phyloP scores from a whole-genome alignment of 2,113 vertebrate species.

The Phyllostomus hastatus region DNA sequence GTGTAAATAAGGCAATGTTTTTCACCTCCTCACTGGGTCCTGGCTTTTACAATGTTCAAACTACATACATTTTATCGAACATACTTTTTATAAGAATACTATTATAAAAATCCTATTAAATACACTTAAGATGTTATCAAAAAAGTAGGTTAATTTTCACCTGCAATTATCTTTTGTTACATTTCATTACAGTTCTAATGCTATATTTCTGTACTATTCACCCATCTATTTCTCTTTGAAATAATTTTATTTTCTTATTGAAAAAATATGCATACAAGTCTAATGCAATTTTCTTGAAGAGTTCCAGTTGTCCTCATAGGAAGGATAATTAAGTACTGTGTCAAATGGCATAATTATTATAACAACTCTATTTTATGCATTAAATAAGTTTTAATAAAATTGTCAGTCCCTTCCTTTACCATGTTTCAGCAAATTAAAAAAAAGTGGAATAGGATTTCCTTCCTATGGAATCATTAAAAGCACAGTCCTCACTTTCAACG shows the following conservation, averaged over 20 bases:
- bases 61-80: background rate
- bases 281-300: background rate
- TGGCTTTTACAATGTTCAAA: background rate
- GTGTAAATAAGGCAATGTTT: background rate
- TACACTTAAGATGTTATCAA: background rate
- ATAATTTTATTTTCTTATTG: background rate
- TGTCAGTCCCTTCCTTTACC: background rate
- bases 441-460: background rate
- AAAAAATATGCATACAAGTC: background rate
- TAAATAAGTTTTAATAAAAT: background rate
- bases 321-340: background rate
- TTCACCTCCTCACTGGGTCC: background rate
- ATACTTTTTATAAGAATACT: background rate
- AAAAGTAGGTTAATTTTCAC: background rate
- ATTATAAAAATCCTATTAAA: background rate
- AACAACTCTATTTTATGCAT: background rate
- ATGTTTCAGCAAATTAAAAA: background rate
- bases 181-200: background rate
- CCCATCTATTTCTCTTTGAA: background rate
- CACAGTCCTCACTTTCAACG: background rate
- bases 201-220: background rate
- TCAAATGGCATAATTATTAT: background rate
- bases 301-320: background rate
- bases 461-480: background rate
- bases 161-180: background rate